Evolutionary conservation across 1,140 invertebrate species (phyloP), one percentile per base, ranked within the genome.

Genomic region (Lordiphosa collinella): DNA sequence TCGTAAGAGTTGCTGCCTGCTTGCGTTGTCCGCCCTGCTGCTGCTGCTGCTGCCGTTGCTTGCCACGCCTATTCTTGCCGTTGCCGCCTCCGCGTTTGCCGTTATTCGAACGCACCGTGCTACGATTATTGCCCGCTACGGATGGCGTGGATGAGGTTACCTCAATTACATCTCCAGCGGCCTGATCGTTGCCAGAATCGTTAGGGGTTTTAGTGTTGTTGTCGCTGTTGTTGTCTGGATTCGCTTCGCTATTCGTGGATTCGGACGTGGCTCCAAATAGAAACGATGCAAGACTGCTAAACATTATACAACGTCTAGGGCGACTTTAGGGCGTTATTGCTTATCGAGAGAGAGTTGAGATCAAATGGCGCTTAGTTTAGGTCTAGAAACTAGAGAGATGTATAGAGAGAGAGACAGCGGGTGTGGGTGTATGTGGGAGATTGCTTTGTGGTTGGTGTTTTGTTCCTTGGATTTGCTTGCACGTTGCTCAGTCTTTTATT

Each of bases 271-370:
- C 76, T 74, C 87, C 87, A 85, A 89, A 88, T 66, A 89, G 63
- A 82, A 74, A 88, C 53, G 87, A 74, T 61, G 87, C 87, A 67
- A 89, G 78, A 60, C 87, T 87, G 72, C 72, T 88, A 72, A 89
- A 86, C 87, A 89, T 89, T 89, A 88, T 89, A 88, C 66, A 52
- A 60, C 54, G 55, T 56, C 66, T 38, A 34, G 14, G 43, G 36
- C 29, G 34, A 48, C 47, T 55, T 38, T 34, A 57, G 47, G 59
- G 52, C 44, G 18, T 56, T 69, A 78, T 85, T 84, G 68, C 73
- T 84, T 80, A 51, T 60, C 48, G 51, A 44, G 25, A 44, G 11
- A 25, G n/a, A 34, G 34, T 43, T 80, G 76, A 80, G 76, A 80
- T 80, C 76, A 80, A 66, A 66, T 50, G 55, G 46, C 48, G 56